phyloP scores from a whole-genome alignment of 2,113 vertebrate species.

The Empidonax traillii region DNA sequence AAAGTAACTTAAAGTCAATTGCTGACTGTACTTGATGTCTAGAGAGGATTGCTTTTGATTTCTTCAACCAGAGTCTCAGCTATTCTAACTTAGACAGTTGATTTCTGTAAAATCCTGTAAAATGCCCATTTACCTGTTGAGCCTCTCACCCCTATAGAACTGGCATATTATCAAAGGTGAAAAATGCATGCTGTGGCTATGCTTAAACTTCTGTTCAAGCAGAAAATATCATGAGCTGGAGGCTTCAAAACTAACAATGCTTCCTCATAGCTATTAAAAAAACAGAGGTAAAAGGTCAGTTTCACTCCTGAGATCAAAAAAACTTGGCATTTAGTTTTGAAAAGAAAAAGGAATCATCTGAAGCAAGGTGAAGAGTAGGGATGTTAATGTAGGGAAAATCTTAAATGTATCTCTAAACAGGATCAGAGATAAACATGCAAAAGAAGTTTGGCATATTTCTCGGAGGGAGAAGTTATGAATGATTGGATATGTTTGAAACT shows the following conservation, averaged over 20 bases:
- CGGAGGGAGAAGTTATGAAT: background rate
- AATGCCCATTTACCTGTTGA: background rate
- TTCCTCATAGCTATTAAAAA: background rate
- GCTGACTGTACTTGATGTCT: background rate
- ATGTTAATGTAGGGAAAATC: background rate
- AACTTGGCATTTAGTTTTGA: background rate
- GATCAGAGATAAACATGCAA: constrained; percentile 20
- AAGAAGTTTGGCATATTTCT: background rate
- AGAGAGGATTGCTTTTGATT: background rate
- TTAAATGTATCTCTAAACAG: background rate
- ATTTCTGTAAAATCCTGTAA: background rate
- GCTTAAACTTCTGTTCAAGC: background rate
- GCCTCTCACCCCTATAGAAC: background rate
- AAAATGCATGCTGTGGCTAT: background rate
- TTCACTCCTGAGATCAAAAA: background rate
- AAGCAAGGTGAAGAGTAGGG: background rate
- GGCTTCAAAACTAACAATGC: background rate
- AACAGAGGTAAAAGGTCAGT: background rate
- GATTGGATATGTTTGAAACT: background rate
- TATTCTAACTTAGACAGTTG: background rate
- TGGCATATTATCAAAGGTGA: background rate
- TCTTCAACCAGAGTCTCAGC: background rate
- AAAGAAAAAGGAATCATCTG: background rate
- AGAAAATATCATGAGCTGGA: background rate
- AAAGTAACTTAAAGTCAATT: background rate